Evolutionary conservation across 1,140 invertebrate species (phyloP).

Genomic region (Drosophila rhopaloa): DNA sequence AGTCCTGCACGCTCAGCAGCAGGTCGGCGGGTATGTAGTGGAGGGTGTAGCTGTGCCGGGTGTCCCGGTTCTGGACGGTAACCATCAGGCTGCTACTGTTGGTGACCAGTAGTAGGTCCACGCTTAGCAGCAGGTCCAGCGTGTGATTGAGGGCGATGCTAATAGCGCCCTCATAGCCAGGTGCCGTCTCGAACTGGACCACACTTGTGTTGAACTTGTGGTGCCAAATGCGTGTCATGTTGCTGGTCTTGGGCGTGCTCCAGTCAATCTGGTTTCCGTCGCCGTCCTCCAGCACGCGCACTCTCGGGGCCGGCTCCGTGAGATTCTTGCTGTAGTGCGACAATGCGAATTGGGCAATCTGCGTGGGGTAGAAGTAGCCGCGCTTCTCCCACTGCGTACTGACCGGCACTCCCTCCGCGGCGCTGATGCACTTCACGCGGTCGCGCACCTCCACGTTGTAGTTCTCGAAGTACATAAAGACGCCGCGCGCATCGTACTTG

Average conservation of each 20-base stretch:
- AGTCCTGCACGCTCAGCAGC: slow-evolving; percentile 90
- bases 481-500: slow-evolving; percentile 94
- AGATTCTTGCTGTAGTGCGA: slow-evolving; percentile 98
- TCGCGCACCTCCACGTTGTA: slow-evolving; percentile 98
- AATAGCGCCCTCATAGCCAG: slow-evolving; percentile 89
- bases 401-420: slow-evolving; percentile 95
- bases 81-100: slow-evolving; percentile 94
- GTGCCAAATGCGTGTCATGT: slow-evolving; percentile 88
- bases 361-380: slow-evolving; percentile 98
- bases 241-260: slow-evolving; percentile 88
- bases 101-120: slow-evolving; percentile 89
- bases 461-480: slow-evolving; percentile 98
- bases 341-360: slow-evolving; percentile 98
- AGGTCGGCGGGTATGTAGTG: slow-evolving; percentile 93
- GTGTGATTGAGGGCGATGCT: slow-evolving; percentile 89
- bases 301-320: slow-evolving; percentile 90
- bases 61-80: slow-evolving; percentile 91
- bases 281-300: slow-evolving; percentile 90
- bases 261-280: slow-evolving; percentile 88
- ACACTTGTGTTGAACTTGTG: slow-evolving; percentile 86
- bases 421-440: slow-evolving; percentile 97
- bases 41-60: slow-evolving; percentile 90
- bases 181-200: slow-evolving; percentile 90
- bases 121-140: slow-evolving; percentile 90
- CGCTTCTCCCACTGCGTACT: slow-evolving; percentile 97